A percentile compares a stretch with the other conserved stretches of the same genome.
phyloP scores from a whole-genome alignment of 2,113 vertebrate species.

The Propithecus coquereli region DNA sequence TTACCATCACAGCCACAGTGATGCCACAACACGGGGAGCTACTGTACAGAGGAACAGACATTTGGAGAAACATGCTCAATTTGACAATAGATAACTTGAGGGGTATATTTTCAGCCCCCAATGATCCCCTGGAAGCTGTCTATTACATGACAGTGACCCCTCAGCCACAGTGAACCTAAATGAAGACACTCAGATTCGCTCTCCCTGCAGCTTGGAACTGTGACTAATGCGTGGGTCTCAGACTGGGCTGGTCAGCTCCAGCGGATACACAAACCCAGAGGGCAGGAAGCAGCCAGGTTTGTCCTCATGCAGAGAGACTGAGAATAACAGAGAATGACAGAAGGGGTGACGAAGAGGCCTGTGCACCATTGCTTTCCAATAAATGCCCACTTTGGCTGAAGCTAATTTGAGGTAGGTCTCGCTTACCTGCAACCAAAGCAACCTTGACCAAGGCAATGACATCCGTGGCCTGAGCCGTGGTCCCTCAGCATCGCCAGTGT shows the following conservation, averaged over 20 bases:
- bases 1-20: neutral
- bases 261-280: neutral
- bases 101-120: neutral
- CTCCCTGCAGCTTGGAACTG: neutral
- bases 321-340: neutral
- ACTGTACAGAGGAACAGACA: neutral
- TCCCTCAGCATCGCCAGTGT: neutral
- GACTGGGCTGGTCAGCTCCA: neutral
- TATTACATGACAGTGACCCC: neutral
- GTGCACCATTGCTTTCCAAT: neutral
- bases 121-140: neutral
- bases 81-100: neutral
- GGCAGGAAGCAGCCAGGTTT: neutral
- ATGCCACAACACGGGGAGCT: neutral
- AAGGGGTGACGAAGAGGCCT: neutral
- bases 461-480: too few relatives aligned
- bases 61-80: neutral
- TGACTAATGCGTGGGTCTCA: neutral
- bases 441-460: neutral
- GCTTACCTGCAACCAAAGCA: neutral
- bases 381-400: neutral
- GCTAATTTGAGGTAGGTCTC: neutral
- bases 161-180: neutral
- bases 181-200: neutral
- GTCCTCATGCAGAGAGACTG: neutral